Evolutionary conservation across 2,888 invertebrate species (phyloP).

Genomic region (Chironomus tentans): DNA sequence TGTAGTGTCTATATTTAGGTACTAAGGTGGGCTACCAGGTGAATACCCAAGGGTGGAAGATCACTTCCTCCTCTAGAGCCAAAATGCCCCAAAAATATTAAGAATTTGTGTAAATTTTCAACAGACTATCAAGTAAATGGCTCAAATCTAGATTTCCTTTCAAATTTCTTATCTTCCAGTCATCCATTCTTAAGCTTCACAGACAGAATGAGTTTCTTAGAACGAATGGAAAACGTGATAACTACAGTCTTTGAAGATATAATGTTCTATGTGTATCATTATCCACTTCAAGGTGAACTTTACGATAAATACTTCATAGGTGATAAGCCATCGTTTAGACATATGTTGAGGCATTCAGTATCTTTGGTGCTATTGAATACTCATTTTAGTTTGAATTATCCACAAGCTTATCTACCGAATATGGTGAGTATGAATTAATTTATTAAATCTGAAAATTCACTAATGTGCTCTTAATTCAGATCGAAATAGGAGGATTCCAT

Average conservation of each 20-base stretch:
- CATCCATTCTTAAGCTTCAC: slow-evolving; percentile 34
- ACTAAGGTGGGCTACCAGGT: too few relatives aligned
- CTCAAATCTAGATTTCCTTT: too few relatives aligned
- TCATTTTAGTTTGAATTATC: slow-evolving; percentile 37
- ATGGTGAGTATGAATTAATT: slow-evolving; percentile 31
- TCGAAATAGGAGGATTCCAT: slow-evolving; percentile 42
- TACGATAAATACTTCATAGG: slow-evolving; percentile 33
- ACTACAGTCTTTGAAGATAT: slow-evolving; percentile 32
- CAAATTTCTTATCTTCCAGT: too few relatives aligned
- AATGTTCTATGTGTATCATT: slow-evolving; percentile 32
- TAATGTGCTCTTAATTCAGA: slow-evolving; percentile 22
- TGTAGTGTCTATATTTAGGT: too few relatives aligned
- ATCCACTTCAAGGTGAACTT: slow-evolving; percentile 32
- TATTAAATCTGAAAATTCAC: too few relatives aligned
- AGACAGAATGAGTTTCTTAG: slow-evolving; percentile 37
- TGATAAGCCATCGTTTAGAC: slow-evolving; percentile 32
- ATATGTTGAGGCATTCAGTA: slow-evolving; percentile 33
- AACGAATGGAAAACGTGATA: slow-evolving; percentile 38
- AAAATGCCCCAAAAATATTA: too few relatives aligned
- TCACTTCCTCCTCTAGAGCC: too few relatives aligned
- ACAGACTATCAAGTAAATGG: too few relatives aligned
- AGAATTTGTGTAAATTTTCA: too few relatives aligned
- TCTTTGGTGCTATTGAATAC: slow-evolving; percentile 38
- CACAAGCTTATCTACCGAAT: slow-evolving; percentile 40
- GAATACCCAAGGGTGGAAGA: too few relatives aligned